Base-by-base conservation (phyloP, 2,797 vertebrate genomes). In the Carduelis carduelis region DNA sequence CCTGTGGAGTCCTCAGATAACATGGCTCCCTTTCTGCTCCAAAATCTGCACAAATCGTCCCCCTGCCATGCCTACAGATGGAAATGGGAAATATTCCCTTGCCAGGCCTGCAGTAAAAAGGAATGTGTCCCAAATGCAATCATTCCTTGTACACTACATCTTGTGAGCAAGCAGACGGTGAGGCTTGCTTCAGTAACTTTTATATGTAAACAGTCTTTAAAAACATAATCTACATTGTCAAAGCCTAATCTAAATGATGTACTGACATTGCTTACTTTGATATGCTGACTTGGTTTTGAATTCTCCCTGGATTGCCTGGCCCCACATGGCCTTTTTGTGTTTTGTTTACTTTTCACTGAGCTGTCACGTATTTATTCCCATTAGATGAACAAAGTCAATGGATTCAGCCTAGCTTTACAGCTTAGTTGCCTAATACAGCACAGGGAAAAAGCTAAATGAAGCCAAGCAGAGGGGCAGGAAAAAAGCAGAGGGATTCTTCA, bases 311-410 rank as follows among this genome's bases (percentile, higher is more conserved):
- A 70, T 88, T 88, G 66, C 72, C 63, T 94, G 60, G 95, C 79
- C 92, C 93, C 91, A 95, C 79, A 77, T 72, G 90, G 91, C 91
- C 75, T 91, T 88, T 91, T 85, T 90, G 66, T 82, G 60, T 95
- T 90, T 87, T 95, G 87, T 96, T 96, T 93, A 87, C 93, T 96
- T 95, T 95, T 94, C 86, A 94, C 89, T 96, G 90, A 63, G 84
- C 89, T 94, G 86, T 94, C 95, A 92, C 50, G 6, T 93, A 94
- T 96, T 95, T 97, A 90, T 97, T 96, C 91, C 93, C 89, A 79
- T 95, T 94, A 93, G 81, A 94, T 65, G 71, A 69, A 68, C 49
- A 71, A 82, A 92, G 89, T 79, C 94, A 95, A 83, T 92, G 84
- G 79, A 80, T 88, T 94, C 93, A 87, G 69, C 49, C 71, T 90